Percentiles rank a stretch among this genome's conserved stretches.
These are phyloP conservation scores for Phrynocephalus guinanensis DNA, from an alignment of 2,797 vertebrate species.

Conservation along the genomic window DNA sequence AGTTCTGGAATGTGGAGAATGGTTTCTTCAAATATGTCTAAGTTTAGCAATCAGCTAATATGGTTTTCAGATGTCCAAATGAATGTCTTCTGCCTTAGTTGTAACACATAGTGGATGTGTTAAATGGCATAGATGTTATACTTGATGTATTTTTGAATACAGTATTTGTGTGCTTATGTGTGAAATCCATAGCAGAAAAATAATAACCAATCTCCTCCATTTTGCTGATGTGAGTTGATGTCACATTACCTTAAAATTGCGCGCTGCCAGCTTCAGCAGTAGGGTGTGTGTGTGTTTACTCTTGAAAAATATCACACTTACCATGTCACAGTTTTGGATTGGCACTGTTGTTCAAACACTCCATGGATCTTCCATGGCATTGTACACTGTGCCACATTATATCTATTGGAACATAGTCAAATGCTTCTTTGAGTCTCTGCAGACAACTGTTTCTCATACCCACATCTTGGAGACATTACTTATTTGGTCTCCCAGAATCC, in stretches of 20 bases:
- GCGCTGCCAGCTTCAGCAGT: background rate
- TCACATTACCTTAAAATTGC: background rate
- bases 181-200: background rate
- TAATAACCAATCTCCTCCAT: background rate
- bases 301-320: background rate
- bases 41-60: conserved; percentile 52
- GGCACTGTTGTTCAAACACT: background rate
- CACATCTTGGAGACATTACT: too few relatives aligned
- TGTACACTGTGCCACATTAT: background rate
- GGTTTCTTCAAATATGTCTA: conserved; percentile 56
- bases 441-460: background rate
- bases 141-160: background rate
- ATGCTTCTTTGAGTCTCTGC: background rate
- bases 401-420: background rate
- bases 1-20: conserved; percentile 62
- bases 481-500: too few relatives aligned
- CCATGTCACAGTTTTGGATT: background rate
- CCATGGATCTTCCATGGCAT: background rate
- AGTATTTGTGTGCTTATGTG: background rate
- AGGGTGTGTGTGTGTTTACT: background rate
- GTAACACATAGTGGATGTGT: background rate
- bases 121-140: background rate
- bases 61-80: conserved; percentile 51
- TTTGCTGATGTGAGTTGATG: background rate
- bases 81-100: background rate